Base-by-base conservation (phyloP, 1,140 invertebrate species). In the Lepidurus couesii region DNA sequence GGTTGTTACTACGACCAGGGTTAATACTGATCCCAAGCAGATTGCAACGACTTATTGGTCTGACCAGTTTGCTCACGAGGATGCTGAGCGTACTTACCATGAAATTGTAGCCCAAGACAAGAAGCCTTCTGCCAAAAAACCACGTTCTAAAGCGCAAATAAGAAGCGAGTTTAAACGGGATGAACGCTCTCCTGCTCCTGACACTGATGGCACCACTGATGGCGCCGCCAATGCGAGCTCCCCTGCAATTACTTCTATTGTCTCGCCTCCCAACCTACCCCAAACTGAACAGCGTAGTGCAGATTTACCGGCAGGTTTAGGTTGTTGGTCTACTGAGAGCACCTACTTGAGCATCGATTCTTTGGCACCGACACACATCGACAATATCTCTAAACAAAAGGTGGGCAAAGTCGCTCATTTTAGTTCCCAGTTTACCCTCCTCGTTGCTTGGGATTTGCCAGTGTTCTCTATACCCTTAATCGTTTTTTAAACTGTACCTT, bases 311-410 rank as follows among this genome's bases (percentile, higher is more conserved):
- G 90, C 91, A 79, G 91, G 92, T 75, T 89, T 93, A 80, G 91
- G 91, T 85, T 91, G 91, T 82, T 94, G 93, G 92, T 90, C 89
- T 83, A 93, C 93, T 84, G 89, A 92, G 83, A 94, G 91, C 84
- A 94, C 92, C 75, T 93, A 93, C 83, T 85, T 94, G 81, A 88
- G 88, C 81, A 76, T 16, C 13, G 53, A 65, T n/a, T n/a, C 53
- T n/a, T 65, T 21, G 53, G 13, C 53, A 65, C 53, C 53, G 53
- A 65, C 53, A 11, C 16, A 65, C 1, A 4, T 65, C 53, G 53
- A 65, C 53, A 13, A 65, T 65, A 13, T 65, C 21, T 65, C 53
- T 65, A 65, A 21, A 65, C 53, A 65, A 65, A 65, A 65, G 53
- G 53, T 65, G 53, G 53, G 53, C n/a, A 65, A 65, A 65, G n/a